A percentile compares a stretch with the other conserved stretches of the same genome.
Conservation (phyloP, 1,140 invertebrate genomes). For the Microplitis demolitor region DNA sequence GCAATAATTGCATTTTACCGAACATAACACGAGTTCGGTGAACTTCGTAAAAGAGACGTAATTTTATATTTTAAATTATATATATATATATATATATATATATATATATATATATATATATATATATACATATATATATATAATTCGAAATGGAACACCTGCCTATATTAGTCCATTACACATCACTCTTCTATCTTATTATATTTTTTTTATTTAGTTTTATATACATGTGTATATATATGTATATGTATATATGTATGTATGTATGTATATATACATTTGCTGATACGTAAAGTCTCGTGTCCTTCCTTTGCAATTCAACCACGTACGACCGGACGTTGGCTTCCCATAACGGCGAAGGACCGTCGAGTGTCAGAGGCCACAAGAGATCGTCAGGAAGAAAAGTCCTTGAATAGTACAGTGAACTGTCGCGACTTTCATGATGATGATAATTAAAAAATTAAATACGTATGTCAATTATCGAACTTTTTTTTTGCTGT, state of each 20-base stretch:
- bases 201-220: background rate
- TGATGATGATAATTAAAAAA: no score
- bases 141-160: background rate
- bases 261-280: background rate
- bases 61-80: no score
- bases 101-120: background rate
- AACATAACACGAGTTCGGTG: no score
- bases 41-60: no score
- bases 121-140: background rate
- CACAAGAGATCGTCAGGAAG: constrained; percentile 17
- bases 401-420: constrained; percentile 33
- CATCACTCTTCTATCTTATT: background rate
- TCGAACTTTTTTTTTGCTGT: no score
- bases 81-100: background rate
- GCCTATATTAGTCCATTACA: background rate
- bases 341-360: constrained; percentile 30
- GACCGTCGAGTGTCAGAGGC: constrained; percentile 24
- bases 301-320: constrained; percentile 19
- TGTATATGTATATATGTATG: background rate
- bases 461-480: no score
- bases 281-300: constrained; percentile 9
- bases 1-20: no score
- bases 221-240: background rate
- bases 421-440: background rate
- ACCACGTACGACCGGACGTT: constrained; percentile 28